Percentiles rank a stretch among this genome's conserved stretches.
These are phyloP conservation scores for Trachymyrmex cornetzi DNA, from an alignment of 1,140 invertebrate species.

Conservation along the genomic window DNA sequence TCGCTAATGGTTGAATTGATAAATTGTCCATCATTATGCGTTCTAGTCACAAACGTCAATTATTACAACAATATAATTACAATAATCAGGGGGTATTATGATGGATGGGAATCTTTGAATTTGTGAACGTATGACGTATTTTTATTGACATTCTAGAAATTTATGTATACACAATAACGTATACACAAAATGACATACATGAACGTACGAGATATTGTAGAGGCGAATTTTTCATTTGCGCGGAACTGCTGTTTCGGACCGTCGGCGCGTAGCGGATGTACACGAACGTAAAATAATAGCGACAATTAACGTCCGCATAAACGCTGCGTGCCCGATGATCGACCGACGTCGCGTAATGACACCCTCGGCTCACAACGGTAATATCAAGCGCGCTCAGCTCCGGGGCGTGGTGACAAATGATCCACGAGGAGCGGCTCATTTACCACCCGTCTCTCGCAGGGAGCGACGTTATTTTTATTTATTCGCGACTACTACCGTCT, in stretches of 20 bases:
- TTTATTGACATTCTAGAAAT: constrained; percentile 3
- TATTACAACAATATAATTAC: constrained; percentile 18
- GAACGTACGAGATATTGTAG: background rate
- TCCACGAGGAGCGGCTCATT: constrained; percentile 47
- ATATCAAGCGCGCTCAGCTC: constrained; percentile 44
- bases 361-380: constrained; percentile 56
- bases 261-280: background rate
- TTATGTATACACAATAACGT: background rate
- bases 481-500: constrained; percentile 20
- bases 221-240: background rate
- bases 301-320: constrained; percentile 59
- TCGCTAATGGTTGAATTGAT: constrained; percentile 38
- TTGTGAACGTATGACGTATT: background rate
- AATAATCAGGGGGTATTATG: constrained; percentile 32
- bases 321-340: constrained; percentile 46
- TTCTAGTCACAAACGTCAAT: constrained; percentile 25
- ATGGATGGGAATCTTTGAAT: constrained; percentile 26
- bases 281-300: constrained; percentile 37
- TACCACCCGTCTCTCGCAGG: constrained; percentile 43
- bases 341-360: constrained; percentile 57
- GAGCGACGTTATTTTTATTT: constrained; percentile 65
- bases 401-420: constrained; percentile 52
- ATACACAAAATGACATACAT: background rate
- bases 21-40: constrained; percentile 36
- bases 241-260: background rate